phyloP scores from a whole-genome alignment of 2,888 invertebrate genomes.

The Tortricodes alternella region DNA sequence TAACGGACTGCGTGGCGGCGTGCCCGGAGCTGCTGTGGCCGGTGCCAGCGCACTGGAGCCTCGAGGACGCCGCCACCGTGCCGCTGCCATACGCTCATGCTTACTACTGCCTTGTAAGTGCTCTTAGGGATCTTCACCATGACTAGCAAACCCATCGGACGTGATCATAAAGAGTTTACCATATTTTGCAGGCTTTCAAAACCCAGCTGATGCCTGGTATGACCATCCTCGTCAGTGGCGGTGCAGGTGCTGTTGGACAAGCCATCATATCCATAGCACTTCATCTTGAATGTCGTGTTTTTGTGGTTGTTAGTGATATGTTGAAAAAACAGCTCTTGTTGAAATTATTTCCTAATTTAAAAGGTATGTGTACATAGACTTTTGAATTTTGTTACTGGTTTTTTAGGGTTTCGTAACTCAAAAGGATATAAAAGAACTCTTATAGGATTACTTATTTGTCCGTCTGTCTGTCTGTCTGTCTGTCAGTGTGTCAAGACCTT shows the following conservation, averaged over 20 bases:
- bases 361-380: too few relatives aligned
- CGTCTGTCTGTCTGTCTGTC: too few relatives aligned
- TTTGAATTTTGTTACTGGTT: too few relatives aligned
- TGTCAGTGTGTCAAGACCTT: too few relatives aligned
- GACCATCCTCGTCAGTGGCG: slow-evolving; percentile 60
- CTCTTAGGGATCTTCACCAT: too few relatives aligned
- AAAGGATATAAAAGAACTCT: too few relatives aligned
- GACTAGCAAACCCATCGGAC: too few relatives aligned
- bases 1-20: slow-evolving; percentile 80
- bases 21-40: slow-evolving; percentile 83
- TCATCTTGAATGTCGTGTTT: slow-evolving; percentile 50
- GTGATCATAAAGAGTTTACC: too few relatives aligned
- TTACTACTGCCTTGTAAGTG: slow-evolving; percentile 56
- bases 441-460: too few relatives aligned
- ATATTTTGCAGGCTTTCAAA: slow-evolving; percentile 34
- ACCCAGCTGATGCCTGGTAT: slow-evolving; percentile 27
- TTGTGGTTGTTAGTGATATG: slow-evolving; percentile 57
- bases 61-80: slow-evolving; percentile 88
- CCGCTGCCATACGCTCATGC: slow-evolving; percentile 87
- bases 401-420: too few relatives aligned
- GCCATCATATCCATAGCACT: slow-evolving; percentile 57
- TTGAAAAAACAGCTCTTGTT: slow-evolving; percentile 58
- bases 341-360: slow-evolving; percentile 53
- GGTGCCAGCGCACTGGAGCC: slow-evolving; percentile 85
- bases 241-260: slow-evolving; percentile 61